These are phyloP conservation scores for Phylloscopus trochilus DNA, from an alignment of 2,113 vertebrate genomes.

Conservation along the genomic window DNA sequence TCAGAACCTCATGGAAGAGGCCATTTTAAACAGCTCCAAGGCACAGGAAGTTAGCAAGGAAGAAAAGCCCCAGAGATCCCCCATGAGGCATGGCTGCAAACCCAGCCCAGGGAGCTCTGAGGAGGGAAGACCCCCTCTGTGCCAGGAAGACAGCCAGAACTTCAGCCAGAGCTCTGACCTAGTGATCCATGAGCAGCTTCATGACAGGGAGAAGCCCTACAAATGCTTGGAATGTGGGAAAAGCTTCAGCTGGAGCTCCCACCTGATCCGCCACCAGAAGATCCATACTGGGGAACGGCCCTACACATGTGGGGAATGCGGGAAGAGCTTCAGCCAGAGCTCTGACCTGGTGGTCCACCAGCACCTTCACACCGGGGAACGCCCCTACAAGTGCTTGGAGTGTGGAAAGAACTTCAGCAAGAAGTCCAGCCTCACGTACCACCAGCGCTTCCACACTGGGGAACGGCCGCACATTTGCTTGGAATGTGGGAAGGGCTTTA, in stretches of 20 bases:
- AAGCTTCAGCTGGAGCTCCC: not conserved
- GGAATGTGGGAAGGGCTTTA: not conserved
- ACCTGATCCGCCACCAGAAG: not conserved
- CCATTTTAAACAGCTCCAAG: not conserved
- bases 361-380: not conserved
- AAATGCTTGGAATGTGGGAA: not conserved
- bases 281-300: not conserved
- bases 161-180: not conserved
- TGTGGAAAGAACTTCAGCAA: not conserved
- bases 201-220: not conserved
- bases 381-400: not conserved
- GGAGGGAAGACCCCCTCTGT: not conserved
- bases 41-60: not conserved
- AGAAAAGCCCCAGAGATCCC: not conserved
- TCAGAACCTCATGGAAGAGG: not conserved
- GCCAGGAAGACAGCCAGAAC: not conserved
- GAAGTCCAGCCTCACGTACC: not conserved
- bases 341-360: not conserved
- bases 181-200: not conserved
- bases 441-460: not conserved
- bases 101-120: not conserved
- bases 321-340: not conserved
- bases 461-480: not conserved
- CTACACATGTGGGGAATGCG: not conserved
- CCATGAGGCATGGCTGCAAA: accelerated